A percentile compares a stretch with the other conserved stretches of the same genome.
These are phyloP conservation scores for Callopanchax toddi DNA, from an alignment of 2,113 vertebrate genomes.

Conservation along the genomic window DNA sequence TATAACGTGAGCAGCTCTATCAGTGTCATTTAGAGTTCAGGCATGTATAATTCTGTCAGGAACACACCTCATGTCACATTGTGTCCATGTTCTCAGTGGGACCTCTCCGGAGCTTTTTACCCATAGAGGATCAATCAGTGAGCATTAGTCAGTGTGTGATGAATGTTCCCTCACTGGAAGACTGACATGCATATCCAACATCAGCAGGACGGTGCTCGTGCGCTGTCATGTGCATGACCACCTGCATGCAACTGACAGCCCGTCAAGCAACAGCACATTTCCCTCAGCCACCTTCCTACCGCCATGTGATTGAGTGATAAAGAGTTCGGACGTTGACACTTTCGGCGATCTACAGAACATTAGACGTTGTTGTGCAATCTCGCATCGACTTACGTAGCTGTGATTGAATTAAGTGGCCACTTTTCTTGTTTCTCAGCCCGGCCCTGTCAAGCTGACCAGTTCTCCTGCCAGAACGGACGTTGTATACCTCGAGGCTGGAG, in stretches of 20 bases:
- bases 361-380: conserved; percentile 40
- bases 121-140: conserved; percentile 65
- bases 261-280: conserved; percentile 29
- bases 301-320: conserved; percentile 52
- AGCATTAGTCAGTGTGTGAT: conserved; percentile 64
- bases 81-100: conserved; percentile 27
- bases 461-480: conserved; percentile 91
- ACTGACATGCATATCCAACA: conserved; percentile 60
- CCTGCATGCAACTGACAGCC: conserved; percentile 32
- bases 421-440: conserved; percentile 78
- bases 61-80: conserved; percentile 36
- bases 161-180: conserved; percentile 54
- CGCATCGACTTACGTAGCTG: conserved; percentile 49
- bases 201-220: conserved; percentile 31
- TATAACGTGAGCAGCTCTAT: conserved; percentile 15
- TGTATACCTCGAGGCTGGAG: conserved; percentile 90
- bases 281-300: conserved; percentile 22
- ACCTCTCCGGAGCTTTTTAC: conserved; percentile 54
- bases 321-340: conserved; percentile 49
- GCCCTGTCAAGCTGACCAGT: conserved; percentile 89
- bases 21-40: conserved; percentile 42
- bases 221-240: conserved; percentile 14
- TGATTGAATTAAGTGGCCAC: conserved; percentile 59
- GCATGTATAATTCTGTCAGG: conserved; percentile 32
- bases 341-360: conserved; percentile 55